Evolutionary conservation across 1,140 invertebrate species (phyloP).

Genomic region (Megalopta genalis): DNA sequence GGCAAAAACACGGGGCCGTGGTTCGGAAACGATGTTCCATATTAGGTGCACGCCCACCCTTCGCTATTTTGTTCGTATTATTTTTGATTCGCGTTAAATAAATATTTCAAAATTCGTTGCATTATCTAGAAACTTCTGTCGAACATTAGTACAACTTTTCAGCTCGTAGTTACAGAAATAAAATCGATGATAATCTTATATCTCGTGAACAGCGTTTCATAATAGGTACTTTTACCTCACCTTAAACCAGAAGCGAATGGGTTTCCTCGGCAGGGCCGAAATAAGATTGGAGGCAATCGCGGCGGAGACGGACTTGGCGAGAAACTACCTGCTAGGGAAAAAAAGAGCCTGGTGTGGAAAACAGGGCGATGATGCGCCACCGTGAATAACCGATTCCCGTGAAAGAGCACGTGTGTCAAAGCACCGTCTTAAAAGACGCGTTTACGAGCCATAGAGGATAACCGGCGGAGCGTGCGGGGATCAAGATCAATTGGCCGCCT

Average conservation of each 20-base stretch:
- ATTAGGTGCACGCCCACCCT: no score
- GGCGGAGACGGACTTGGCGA: not conserved
- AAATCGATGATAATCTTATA: no score
- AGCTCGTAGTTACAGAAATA: no score
- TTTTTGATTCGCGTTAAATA: no score
- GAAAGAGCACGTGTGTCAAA: conserved; percentile 53
- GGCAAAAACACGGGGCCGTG: no score
- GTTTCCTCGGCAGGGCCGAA: not conserved
- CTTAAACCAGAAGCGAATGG: not conserved
- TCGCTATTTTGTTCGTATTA: no score
- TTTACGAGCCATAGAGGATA: conserved; percentile 57
- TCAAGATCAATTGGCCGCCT: conserved; percentile 55
- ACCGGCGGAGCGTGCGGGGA: conserved; percentile 52
- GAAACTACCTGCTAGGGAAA: not conserved
- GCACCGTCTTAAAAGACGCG: conserved; percentile 56
- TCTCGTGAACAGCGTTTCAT: no score
- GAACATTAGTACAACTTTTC: no score
- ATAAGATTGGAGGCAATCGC: conserved; percentile 1
- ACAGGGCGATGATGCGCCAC: conserved; percentile 35
- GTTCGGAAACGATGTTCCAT: no score
- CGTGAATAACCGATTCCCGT: conserved; percentile 39
- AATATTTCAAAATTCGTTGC: no score
- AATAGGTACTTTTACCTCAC: no score
- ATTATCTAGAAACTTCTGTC: no score
- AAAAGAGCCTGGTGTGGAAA: not conserved